Percentiles rank a stretch among this genome's conserved stretches.
Evolutionary conservation across 2,113 vertebrate species (phyloP).

Genomic region (Capreolus pygargus): DNA sequence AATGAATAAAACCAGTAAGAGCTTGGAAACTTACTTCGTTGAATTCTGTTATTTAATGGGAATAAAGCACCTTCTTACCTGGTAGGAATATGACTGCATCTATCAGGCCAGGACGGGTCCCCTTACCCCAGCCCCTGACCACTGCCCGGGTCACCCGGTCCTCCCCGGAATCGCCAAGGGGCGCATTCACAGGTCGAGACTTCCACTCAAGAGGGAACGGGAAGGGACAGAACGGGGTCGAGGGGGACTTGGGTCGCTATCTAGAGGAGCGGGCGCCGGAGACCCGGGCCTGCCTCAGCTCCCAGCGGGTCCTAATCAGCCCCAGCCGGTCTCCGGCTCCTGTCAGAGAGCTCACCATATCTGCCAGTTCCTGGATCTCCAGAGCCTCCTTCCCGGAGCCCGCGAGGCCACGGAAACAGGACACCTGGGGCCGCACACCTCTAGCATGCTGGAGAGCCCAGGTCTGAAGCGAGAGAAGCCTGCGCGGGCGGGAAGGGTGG

Average conservation of each 20-base stretch:
- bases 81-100: neutral
- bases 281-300: neutral
- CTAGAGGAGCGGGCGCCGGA: neutral
- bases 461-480: rapidly evolving
- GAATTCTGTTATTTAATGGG: neutral
- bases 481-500: rapidly evolving
- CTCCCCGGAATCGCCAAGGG: neutral
- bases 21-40: neutral
- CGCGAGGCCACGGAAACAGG: rapidly evolving
- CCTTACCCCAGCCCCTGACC: neutral
- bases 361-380: neutral
- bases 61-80: neutral
- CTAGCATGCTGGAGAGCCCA: rapidly evolving
- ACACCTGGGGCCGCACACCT: neutral
- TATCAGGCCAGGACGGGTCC: neutral
- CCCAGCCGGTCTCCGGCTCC: neutral
- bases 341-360: neutral
- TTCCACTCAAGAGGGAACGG: neutral
- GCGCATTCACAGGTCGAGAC: neutral
- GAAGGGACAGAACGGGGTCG: neutral
- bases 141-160: neutral
- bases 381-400: neutral
- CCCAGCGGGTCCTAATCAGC: neutral
- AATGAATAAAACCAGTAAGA: neutral
- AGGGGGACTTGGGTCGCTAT: neutral